Base-by-base conservation (phyloP, 2,888 invertebrate species). In the Drosophila birchii region DNA sequence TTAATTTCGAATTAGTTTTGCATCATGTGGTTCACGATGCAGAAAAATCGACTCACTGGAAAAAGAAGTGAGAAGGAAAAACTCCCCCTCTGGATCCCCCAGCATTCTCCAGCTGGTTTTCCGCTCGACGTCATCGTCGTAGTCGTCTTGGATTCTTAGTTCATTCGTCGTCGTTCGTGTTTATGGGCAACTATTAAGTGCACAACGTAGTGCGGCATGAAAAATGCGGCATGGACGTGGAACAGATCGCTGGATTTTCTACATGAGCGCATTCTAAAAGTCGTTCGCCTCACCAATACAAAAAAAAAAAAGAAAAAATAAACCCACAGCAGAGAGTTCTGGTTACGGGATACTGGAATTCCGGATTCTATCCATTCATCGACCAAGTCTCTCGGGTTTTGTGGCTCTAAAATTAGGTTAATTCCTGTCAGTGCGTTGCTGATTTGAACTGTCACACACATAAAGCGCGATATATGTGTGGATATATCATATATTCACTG, bases 1-100 rank as follows among this genome's bases (percentile, higher is more conserved):
- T 92, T 93, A 93, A 93, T 92, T 93, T 92, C 91, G 91, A 93
- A 93, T 92, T 92, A 92, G 92, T 92, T 92, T 92, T 92, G 92
- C 93, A 93, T 92, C 92, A 92, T 92, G 91, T 92, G 92, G 91
- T 91, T 90, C 89, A 91, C 92, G 92, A 92, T 91, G 92, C 92
- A 92, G 92, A 93, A 92, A 92, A 92, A 91, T 91, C 91, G 86
- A 88, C 84, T 83, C 81, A 66, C 71, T 64, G 64, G 47, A 63
- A 53, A 53, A 23, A 36, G 5, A 53, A 53, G 51, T 53, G 51
- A 53, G 51, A 8, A 53, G 51, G 51, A 36, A 53, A 53, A 53
- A 53, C 32, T 38, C 66, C 64, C 12, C 51, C 20, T 36, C n/a
- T 32, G 23, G 44, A 39, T 45, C 43, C 38, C 57, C 45, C 45